These are phyloP conservation scores for Felis catus DNA, from an alignment of 2,113 vertebrate species.

Conservation along the genomic window F.catus_Fca126_mat1.0 CM031419.1:57506501-57507000, in stretches of 20 bases:
- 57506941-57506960: neutral
- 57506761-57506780: slow-evolving; percentile 1
- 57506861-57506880: neutral
- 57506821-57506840: neutral
- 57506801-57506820: neutral
- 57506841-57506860: neutral
- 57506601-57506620: neutral
- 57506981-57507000: neutral
- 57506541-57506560: neutral
- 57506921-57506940: neutral
- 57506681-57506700: neutral
- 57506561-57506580: neutral
- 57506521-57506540: neutral
- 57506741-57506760: neutral
- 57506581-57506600: neutral
- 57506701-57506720: neutral
- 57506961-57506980: neutral
- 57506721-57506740: slow-evolving; percentile 47
- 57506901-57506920: neutral
- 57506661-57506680: slow-evolving; percentile 31
- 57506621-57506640: neutral
- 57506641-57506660: slow-evolving; percentile 36
- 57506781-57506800: neutral
- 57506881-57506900: neutral
- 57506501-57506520: neutral